Base-by-base conservation (phyloP, 2,888 invertebrate genomes). In the Pterostichus niger region DNA sequence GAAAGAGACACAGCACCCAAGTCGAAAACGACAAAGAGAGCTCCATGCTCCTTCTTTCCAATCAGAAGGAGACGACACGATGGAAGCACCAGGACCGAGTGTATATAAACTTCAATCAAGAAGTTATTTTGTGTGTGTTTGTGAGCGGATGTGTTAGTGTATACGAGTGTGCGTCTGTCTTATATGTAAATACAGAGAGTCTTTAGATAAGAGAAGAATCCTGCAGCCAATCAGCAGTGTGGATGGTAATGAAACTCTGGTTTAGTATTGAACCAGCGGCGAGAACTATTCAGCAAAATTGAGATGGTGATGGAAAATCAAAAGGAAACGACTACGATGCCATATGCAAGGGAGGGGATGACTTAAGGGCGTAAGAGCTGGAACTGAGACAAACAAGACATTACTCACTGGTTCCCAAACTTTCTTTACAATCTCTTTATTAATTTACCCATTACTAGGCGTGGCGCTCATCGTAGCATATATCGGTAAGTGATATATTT, bases 31-130 rank as follows among this genome's bases (percentile, higher is more conserved):
- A 49, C 31, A 11, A 75, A 75, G 75, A 75, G 13, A 31, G 6
- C 31, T n/a, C 44, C 2, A 17, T 44, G 35, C 33, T 1, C 49
- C 31, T 31, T 52, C 24, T n/a, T 33, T 15, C n/a, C n/a, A 31
- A 24, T 1, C 1, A n/a, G 33, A 75, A 33, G 11, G 33, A 75
- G 52, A 75, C 13, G 11, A 24, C 1, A 24, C 49, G 11, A 17
- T 31, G 40, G 40, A 40, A 40, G 40, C 40, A 40, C 40, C 49
- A 75, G 31, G 33, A 52, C 52, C 13, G 54, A 73, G 33, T 82
- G 75, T 82, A 75, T 82, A 82, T 82, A 83, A 83, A 83, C 77
- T 83, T 83, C 83, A 83, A 83, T 83, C 83, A 83, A 83, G 83
- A 83, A 83, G 77, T 83, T 83, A 83, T 77, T 83, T 68, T 76